These are phyloP conservation scores for Eurypyga helias DNA, from an alignment of 2,113 vertebrate species.

Conservation along the genomic window DNA sequence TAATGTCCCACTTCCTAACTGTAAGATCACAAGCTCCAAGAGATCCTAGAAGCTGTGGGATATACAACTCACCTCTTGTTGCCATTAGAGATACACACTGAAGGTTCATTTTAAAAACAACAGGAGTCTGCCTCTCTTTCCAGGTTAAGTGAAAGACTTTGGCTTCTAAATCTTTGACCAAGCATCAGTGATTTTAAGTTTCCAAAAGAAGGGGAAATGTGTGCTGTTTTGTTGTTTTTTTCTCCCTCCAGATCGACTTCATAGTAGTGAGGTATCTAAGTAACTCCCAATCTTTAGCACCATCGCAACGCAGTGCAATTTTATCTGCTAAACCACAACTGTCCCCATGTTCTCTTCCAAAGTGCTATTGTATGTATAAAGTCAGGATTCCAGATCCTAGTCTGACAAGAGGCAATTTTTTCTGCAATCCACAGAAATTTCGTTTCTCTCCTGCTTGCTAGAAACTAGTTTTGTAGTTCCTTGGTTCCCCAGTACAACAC, in stretches of 20 bases:
- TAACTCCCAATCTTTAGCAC: not conserved
- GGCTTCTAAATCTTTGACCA: not conserved
- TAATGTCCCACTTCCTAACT: not conserved
- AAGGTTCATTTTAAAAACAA: not conserved
- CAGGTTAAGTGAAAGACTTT: not conserved
- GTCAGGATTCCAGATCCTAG: not conserved
- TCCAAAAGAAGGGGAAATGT: not conserved
- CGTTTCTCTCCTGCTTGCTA: not conserved
- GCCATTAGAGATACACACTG: not conserved
- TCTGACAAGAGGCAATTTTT: not conserved
- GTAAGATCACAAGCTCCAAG: not conserved
- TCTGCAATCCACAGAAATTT: not conserved
- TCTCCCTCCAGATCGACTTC: accelerated
- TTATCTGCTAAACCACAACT: not conserved
- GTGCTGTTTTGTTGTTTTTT: too few species aligned
- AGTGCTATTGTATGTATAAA: not conserved
- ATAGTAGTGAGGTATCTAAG: not conserved
- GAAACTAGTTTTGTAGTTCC: not conserved
- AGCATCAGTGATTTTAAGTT: not conserved
- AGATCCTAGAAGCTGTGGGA: not conserved
- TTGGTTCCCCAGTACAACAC: not conserved
- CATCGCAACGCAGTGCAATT: not conserved
- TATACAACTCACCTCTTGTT: not conserved
- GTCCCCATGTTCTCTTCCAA: not conserved
- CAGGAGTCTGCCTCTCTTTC: not conserved